phyloP scores from a whole-genome alignment of 2,113 vertebrate genomes.

The Pomatorhinus ruficollis region DNA sequence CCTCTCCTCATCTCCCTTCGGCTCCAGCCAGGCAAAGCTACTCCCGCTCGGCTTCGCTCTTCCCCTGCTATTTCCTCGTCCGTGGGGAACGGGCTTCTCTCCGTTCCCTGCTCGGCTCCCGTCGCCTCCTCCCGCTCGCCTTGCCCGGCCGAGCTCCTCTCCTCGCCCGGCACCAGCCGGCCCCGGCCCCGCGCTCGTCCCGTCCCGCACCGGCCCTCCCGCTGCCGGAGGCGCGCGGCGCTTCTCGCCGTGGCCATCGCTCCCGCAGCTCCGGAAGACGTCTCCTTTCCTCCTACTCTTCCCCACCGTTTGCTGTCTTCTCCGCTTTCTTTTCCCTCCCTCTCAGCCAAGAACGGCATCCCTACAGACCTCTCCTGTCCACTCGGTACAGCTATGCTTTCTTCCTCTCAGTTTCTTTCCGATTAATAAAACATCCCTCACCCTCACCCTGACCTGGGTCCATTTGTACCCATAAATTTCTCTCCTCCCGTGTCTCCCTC shows the following conservation, averaged over 20 bases:
- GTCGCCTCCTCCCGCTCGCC: not conserved
- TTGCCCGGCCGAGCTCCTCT: not conserved
- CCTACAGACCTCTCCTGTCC: not conserved
- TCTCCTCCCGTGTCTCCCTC: not conserved
- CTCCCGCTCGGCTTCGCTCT: not conserved
- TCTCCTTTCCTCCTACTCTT: not conserved
- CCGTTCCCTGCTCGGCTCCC: not conserved
- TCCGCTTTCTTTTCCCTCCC: not conserved
- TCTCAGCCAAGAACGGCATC: not conserved
- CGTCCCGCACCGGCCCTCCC: not conserved
- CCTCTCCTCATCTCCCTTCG: not conserved
- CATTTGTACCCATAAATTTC: constrained; percentile 6
- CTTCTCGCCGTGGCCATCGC: not conserved
- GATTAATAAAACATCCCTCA: constrained; percentile 40
- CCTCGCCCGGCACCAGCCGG: not conserved
- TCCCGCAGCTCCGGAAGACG: not conserved
- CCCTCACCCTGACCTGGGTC: not conserved
- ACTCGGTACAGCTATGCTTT: not conserved
- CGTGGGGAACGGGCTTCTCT: not conserved
- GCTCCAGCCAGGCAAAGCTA: not conserved
- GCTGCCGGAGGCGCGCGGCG: not conserved
- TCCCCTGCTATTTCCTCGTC: not conserved
- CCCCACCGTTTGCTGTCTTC: not conserved
- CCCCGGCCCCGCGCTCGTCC: not conserved
- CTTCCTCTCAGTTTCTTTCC: constrained; percentile 25